Evolutionary conservation across 1,140 invertebrate species (phyloP).

Genomic region (Leptinotarsa defecta): DNA sequence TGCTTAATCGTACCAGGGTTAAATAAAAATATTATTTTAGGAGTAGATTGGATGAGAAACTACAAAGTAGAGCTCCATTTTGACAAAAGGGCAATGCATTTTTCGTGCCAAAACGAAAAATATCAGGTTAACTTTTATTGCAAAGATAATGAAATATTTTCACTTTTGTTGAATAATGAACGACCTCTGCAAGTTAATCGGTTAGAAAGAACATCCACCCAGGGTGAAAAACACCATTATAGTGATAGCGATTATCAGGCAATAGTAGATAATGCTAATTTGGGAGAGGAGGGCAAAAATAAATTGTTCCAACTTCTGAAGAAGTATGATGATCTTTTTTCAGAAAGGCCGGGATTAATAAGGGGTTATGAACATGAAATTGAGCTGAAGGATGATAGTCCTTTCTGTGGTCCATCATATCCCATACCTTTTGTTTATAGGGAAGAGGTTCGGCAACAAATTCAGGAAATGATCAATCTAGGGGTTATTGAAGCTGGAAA

Average conservation of each 20-base stretch:
- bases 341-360: slow-evolving; percentile 1
- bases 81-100: background rate
- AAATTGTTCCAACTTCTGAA: background rate
- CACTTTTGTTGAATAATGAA: background rate
- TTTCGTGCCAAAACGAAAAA: background rate
- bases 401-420: background rate
- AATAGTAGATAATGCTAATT: no score
- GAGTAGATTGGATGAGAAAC: background rate
- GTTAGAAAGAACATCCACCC: background rate
- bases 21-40: slow-evolving; percentile 7
- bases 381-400: background rate
- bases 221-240: background rate
- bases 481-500: background rate
- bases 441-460: background rate
- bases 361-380: slow-evolving; percentile 5
- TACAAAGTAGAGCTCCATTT: background rate
- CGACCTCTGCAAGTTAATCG: background rate
- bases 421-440: slow-evolving; percentile 8
- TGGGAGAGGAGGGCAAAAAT: background rate
- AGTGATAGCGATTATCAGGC: no score
- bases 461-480: background rate
- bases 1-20: background rate
- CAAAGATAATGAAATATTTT: background rate
- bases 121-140: background rate
- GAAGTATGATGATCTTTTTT: slow-evolving; percentile 1